These are phyloP conservation scores for Elegia similella DNA, from an alignment of 2,888 invertebrate species.

Conservation along the genomic window DNA sequence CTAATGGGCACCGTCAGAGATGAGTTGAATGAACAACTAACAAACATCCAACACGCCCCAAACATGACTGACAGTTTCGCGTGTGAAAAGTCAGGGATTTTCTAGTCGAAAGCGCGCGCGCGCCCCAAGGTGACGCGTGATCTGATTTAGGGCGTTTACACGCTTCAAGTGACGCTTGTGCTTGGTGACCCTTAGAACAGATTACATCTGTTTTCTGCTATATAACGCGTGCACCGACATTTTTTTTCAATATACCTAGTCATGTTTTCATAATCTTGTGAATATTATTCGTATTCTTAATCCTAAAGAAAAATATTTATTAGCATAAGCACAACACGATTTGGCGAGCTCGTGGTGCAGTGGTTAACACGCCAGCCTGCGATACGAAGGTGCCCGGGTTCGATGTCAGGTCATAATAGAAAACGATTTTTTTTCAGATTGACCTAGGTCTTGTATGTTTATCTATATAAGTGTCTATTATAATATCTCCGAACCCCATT, in stretches of 20 bases:
- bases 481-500: too few relatives aligned
- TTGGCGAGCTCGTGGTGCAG: too few relatives aligned
- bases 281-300: too few relatives aligned
- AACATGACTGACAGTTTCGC: conserved; percentile 16
- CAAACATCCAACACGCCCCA: neutral
- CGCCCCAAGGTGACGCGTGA: neutral
- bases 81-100: conserved; percentile 38
- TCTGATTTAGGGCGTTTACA: conserved; percentile 15
- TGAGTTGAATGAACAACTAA: neutral
- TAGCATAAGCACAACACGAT: too few relatives aligned
- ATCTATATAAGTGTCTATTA: too few relatives aligned
- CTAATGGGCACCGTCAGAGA: neutral
- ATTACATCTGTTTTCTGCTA: conserved; percentile 9
- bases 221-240: neutral
- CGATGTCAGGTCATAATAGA: too few relatives aligned
- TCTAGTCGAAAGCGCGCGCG: conserved; percentile 13
- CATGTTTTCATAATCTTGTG: too few relatives aligned
- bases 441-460: too few relatives aligned
- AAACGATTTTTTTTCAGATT: too few relatives aligned
- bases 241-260: neutral
- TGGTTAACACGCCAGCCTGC: too few relatives aligned
- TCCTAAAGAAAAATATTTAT: too few relatives aligned
- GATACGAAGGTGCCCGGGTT: too few relatives aligned
- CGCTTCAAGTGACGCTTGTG: conserved; percentile 7
- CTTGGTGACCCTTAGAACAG: neutral